Evolutionary conservation across 2,888 invertebrate genomes (phyloP).

Genomic region (Sceliomorpha sp.): DNA sequence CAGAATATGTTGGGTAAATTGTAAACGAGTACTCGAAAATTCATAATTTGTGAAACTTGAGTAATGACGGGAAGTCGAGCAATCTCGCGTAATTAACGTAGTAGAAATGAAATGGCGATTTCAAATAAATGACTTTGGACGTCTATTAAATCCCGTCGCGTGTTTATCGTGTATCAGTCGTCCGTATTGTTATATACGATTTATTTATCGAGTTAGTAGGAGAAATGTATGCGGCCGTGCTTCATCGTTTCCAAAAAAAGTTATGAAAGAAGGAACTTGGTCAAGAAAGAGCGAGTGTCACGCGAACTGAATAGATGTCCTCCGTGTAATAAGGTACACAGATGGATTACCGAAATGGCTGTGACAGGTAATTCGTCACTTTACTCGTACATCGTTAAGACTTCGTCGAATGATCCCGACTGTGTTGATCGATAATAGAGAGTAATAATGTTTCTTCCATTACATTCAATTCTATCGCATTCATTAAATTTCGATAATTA

Average conservation of each 20-base stretch:
- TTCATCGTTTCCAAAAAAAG: slow-evolving; percentile 21
- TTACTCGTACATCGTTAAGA: slow-evolving; percentile 37
- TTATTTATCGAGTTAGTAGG: no score
- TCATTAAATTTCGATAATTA: no score
- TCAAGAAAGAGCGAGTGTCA: slow-evolving; percentile 36
- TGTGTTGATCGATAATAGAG: slow-evolving; percentile 45
- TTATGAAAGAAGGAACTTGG: slow-evolving; percentile 23
- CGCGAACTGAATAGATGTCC: slow-evolving; percentile 40
- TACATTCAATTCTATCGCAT: no score
- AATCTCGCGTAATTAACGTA: slow-evolving; percentile 2
- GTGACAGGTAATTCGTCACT: slow-evolving; percentile 59
- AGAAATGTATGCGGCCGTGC: slow-evolving; percentile 21
- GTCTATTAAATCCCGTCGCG: no score
- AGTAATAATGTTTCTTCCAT: slow-evolving; percentile 36
- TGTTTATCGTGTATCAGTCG: no score
- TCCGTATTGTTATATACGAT: no score
- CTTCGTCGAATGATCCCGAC: slow-evolving; percentile 35
- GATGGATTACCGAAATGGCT: slow-evolving; percentile 57
- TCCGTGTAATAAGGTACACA: slow-evolving; percentile 57
- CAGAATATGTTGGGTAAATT: background rate
- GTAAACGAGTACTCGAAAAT: background rate
- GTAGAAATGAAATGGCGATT: background rate
- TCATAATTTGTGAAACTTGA: background rate
- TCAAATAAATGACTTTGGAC: no score
- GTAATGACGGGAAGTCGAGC: background rate